Percentiles rank a stretch among this genome's conserved stretches.
Evolutionary conservation across 2,888 invertebrate species (phyloP).

Genomic region (Agrotis ipsilon): DNA sequence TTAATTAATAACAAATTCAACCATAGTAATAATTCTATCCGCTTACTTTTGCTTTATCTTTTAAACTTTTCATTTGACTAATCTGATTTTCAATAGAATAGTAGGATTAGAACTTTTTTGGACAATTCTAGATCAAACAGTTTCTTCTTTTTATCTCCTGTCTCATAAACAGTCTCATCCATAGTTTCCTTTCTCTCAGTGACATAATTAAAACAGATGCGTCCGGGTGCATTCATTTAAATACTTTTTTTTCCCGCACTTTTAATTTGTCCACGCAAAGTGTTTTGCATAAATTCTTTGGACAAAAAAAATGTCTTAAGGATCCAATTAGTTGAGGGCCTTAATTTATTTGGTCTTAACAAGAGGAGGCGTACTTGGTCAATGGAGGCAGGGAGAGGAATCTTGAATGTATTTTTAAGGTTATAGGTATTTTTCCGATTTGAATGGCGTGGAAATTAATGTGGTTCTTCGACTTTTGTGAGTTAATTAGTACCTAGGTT

Average conservation of each 20-base stretch:
- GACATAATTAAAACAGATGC: conserved; percentile 87
- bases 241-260: conserved; percentile 82
- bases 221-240: conserved; percentile 89
- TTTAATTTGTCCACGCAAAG: conserved; percentile 88
- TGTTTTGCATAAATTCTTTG: conserved; percentile 90
- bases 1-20: neutral
- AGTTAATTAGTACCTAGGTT: conserved; percentile 9
- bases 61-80: neutral
- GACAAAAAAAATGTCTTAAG: conserved; percentile 78
- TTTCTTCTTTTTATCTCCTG: too few relatives aligned
- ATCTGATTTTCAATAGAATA: neutral
- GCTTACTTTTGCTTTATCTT: neutral
- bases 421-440: conserved; percentile 36
- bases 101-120: neutral
- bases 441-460: conserved; percentile 23
- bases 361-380: conserved; percentile 75
- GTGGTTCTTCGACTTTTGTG: neutral
- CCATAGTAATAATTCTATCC: neutral
- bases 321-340: conserved; percentile 84
- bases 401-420: conserved; percentile 49
- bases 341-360: conserved; percentile 88
- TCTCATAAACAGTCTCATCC: conserved; percentile 67
- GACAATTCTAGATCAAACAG: too few relatives aligned
- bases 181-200: conserved; percentile 53
- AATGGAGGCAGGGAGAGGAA: conserved; percentile 62